Evolutionary conservation across 2,797 vertebrate species (phyloP), one percentile per base, ranked within the genome.

Genomic region (Schizothorax lantsangensis): DNA sequence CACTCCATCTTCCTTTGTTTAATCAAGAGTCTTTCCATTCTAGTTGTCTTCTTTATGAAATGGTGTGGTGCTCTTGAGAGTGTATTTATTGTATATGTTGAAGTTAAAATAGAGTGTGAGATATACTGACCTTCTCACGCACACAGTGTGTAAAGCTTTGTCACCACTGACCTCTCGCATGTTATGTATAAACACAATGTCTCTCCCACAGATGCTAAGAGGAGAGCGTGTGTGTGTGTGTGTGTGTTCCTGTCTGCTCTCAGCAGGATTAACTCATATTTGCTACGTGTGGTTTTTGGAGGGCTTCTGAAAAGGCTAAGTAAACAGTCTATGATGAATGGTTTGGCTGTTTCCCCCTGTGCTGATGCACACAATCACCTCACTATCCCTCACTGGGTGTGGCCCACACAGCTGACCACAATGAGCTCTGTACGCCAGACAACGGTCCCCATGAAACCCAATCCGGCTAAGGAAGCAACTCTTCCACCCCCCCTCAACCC

Each of bases 271-370:
- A 73, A 62, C 79, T 86, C 83, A 33, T 82, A 74, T 87, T 83
- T 81, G 87, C 81, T 81, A 71, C 72, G 74, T 73, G 72, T 84
- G 81, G 81, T 54, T 86, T 78, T 86, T 57, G 40, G 80, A 83
- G 64, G 79, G 73, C 86, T 88, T 75, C 75, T 89, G 84, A 88
- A 88, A 83, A 89, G 88, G 86, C 83, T 87, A 83, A 86, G 80
- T 87, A 89, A 89, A 89, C 88, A 86, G 74, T 84, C 7, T 66
- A 47, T 88, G 80, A 89, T 85, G 88, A 87, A 89, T 82, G 64
- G 86, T 78, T 80, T 77, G 78, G 83, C 83, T 80, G 45, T 81
- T 81, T 79, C 88, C 52, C 81, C 52, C 30, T 4, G 71, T 47
- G 66, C 66, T 79, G 86, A 80, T 74, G 77, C 77, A 84, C 84